Conservation (phyloP, 2,888 invertebrate species). For the Rhodophaea formosa region DNA sequence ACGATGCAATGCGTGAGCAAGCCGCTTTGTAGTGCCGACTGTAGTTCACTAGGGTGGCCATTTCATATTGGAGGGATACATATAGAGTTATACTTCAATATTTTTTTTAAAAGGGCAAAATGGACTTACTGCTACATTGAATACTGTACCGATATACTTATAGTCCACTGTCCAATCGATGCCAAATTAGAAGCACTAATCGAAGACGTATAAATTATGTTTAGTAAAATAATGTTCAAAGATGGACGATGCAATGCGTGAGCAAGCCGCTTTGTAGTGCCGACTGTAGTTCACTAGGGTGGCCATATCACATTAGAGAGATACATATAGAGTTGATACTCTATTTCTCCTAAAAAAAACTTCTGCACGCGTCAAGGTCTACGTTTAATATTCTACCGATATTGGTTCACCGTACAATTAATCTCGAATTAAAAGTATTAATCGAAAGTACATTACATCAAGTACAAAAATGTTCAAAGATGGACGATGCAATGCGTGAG, state of each 20-base stretch:
- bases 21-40: conserved; percentile 9
- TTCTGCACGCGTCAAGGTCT: too few species aligned
- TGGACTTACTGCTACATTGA: too few species aligned
- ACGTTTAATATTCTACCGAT: background rate
- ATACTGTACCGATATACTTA: background rate
- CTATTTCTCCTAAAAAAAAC: too few species aligned
- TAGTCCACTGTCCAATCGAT: background rate
- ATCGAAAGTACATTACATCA: conserved; percentile 9
- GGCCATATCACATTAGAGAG: background rate
- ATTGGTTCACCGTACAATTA: background rate
- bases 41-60: background rate
- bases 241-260: background rate
- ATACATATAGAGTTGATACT: too few species aligned
- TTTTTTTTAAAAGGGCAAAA: too few species aligned
- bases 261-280: background rate
- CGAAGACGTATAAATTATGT: conserved; percentile 6
- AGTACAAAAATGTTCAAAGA: conserved; percentile 10
- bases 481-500: background rate
- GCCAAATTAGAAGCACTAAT: conserved; percentile 8
- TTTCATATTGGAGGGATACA: background rate
- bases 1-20: background rate
- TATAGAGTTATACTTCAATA: too few species aligned
- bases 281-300: background rate
- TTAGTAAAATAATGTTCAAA: conserved; percentile 7
- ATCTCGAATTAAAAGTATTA: conserved; percentile 8